Evolutionary conservation across 1,140 invertebrate species (phyloP), one percentile per base, ranked within the genome.

Genomic region (Trichoplusia ni): DNA sequence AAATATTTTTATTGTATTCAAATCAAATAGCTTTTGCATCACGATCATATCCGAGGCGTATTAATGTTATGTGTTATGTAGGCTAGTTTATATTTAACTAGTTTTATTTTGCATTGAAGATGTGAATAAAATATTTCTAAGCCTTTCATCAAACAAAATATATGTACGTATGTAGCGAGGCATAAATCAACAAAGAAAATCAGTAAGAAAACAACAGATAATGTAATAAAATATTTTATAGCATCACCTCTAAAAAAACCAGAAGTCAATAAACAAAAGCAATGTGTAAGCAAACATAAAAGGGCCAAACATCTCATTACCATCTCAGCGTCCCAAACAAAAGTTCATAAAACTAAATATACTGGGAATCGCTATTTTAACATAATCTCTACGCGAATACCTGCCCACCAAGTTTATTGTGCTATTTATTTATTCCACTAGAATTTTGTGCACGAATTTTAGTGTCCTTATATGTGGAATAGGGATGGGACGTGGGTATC

Each of bases 381-480:
- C 61, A 56, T 64, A 64, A 64, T 60, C 40, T 60, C 42, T 21
- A 47, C 16, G 29, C 38, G 38, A 54, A 46, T 64, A 64, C 61
- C 61, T 64, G 61, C 35, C 38, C 37, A 11, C 29, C 5, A 19
- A 23, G 25, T 64, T 64, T 64, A 64, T 64, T 44, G 49, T 35
- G 38, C 51, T 53, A 64, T 56, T 64, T 64, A 64, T 64, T 64
- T 64, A 64, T 64, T 35, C 49, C 40, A 38, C 49, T 46, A 42
- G 49, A 42, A 49, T 54, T 54, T 53, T 54, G 61, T 44, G 61
- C 49, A 44, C 61, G 38, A 54, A 53, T 53, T 64, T 56, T 64
- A 64, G 49, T 56, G 40, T 64, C 51, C 42, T 60, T 60, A 60
- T 60, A 60, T 60, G 40, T 60, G 19, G 5, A 16, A 0, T 46